phyloP scores from a whole-genome alignment of 2,888 invertebrate species.

The Alcis repandata region DNA sequence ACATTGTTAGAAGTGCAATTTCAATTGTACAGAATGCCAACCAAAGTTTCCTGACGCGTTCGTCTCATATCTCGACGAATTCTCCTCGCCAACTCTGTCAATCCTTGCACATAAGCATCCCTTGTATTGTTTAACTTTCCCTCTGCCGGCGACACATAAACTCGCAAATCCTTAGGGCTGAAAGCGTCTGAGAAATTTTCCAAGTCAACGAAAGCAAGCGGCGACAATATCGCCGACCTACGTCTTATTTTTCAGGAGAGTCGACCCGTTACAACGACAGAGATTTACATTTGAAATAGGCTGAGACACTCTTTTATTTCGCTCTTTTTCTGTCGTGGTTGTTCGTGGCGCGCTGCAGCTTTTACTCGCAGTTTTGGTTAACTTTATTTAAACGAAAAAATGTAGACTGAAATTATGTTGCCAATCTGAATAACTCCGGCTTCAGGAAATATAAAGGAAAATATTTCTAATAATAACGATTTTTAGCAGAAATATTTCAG shows the following conservation, averaged over 20 bases:
- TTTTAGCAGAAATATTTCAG: no score
- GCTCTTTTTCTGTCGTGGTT: conserved; percentile 57
- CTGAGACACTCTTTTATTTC: conserved; percentile 75
- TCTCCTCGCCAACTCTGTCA: conserved; percentile 51
- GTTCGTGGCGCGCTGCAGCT: conserved; percentile 51
- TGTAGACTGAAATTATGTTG: conserved; percentile 24
- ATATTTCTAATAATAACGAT: no score
- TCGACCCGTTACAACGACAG: conserved; percentile 76
- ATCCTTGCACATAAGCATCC: conserved; percentile 61
- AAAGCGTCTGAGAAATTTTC: conserved; percentile 71
- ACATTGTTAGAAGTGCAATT: conserved; percentile 43
- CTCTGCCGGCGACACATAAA: conserved; percentile 68
- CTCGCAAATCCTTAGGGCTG: conserved; percentile 73
- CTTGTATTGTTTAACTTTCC: conserved; percentile 72
- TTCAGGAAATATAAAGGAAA: no score
- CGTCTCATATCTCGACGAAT: conserved; percentile 48
- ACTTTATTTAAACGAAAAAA: conserved; percentile 28
- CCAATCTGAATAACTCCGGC: neutral
- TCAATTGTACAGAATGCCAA: conserved; percentile 48
- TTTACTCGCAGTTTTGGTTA: conserved; percentile 38
- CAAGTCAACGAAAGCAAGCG: conserved; percentile 76
- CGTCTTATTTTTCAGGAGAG: conserved; percentile 78
- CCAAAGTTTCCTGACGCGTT: conserved; percentile 47
- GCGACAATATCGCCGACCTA: conserved; percentile 75
- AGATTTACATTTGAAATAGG: conserved; percentile 83